Evolutionary conservation across 2,888 invertebrate species (phyloP), one percentile per base, ranked within the genome.

Genomic region (Microdon myrmicae): DNA sequence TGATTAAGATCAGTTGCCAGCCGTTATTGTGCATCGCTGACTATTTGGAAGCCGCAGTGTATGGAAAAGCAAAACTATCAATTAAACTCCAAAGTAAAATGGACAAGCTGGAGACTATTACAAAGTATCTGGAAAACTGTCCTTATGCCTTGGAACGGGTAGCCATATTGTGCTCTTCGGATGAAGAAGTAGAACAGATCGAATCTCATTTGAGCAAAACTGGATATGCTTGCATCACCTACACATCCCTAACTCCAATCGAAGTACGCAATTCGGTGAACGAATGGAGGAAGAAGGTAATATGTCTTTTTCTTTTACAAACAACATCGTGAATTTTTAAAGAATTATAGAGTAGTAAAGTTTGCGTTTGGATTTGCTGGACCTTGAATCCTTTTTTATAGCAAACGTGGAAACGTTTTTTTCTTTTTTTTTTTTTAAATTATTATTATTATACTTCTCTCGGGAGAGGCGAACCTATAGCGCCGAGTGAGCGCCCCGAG

Each of bases 41-140:
- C 13, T 86, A 86, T 68, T 82, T 90, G 68, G 92, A 92, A 78
- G 90, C 90, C 34, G 85, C 89, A 0, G 79, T 90, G 8, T 92
- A 89, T 77, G 87, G 86, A n/a, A 68, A 83, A 74, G 79, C 83
- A 67, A 55, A 80, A 72, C 78, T 84, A 32, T 77, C 78, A 8
- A 72, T 85, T 16, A 78, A 81, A 53, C 74, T 83, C 51, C 68
- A 71, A 19, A 61, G 68, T 3, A 67, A 55, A 10, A 31, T 26
- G 2, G 58, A 69, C 9, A 75, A 75, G 61, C 64, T 70, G 48
- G 8, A 44, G 1, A 25, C 32, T 12, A 13, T 56, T 29, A 12
- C 54, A 3, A 48, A 43, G 14, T 64, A 20, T 6, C 31, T 56
- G 26, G 48, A 51, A 8, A 75, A 81, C 22, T 77, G 81, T 9